phyloP scores from a whole-genome alignment of 2,797 vertebrate genomes.

The Urophycis tenuis region DNA sequence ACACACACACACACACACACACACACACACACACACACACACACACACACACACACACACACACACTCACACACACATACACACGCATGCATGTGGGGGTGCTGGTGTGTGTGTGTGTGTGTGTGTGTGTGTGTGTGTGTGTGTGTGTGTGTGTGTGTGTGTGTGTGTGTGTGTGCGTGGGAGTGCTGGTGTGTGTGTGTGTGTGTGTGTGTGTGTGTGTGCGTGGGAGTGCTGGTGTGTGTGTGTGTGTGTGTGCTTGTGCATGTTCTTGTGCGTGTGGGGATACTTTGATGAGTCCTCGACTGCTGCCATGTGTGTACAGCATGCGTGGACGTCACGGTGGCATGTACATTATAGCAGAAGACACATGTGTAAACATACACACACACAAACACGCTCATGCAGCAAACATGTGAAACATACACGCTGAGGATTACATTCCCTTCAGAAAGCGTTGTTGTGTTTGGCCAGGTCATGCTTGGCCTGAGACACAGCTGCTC shows the following conservation, averaged over 20 bases:
- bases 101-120: too few species aligned
- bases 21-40: neutral
- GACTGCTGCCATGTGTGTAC: neutral
- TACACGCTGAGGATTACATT: constrained; percentile 3
- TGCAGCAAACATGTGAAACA: neutral
- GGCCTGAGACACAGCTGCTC: constrained; percentile 25
- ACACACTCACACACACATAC: neutral
- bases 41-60: neutral
- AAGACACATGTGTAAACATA: neutral
- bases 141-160: neutral
- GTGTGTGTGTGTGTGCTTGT: too few species aligned
- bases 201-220: neutral
- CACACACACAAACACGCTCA: constrained; percentile 12
- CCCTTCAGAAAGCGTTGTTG: constrained; percentile 10
- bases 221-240: neutral
- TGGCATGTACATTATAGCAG: neutral
- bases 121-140: too few species aligned
- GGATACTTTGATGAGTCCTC: too few species aligned
- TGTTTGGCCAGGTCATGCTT: neutral
- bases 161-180: neutral
- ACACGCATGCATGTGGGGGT: too few species aligned
- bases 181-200: neutral
- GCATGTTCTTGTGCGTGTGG: too few species aligned
- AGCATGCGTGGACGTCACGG: neutral
- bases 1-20: neutral